Conservation (phyloP, 2,888 invertebrate species). For the Onchidella celtica region DNA sequence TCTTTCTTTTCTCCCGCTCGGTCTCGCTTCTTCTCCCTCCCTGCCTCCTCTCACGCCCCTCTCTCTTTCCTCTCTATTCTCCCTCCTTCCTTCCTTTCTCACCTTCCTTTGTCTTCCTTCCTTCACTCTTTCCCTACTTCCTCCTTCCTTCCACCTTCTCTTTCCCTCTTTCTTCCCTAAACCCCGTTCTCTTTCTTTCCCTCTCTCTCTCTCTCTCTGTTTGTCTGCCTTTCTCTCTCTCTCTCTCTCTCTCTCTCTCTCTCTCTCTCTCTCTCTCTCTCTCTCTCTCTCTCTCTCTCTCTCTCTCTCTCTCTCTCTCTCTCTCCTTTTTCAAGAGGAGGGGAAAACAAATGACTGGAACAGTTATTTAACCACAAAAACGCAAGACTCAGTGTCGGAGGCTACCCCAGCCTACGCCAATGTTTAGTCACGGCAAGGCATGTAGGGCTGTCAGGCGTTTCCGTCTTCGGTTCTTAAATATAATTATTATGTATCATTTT, state of each 20-base stretch:
- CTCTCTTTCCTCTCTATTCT: background rate
- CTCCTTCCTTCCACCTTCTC: background rate
- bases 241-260: background rate
- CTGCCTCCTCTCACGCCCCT: background rate
- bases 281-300: background rate
- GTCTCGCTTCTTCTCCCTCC: background rate
- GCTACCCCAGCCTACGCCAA: too few species aligned
- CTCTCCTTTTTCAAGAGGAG: too few species aligned
- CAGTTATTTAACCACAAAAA: too few species aligned
- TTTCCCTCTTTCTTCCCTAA: background rate
- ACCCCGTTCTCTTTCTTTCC: background rate
- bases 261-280: background rate
- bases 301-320: background rate
- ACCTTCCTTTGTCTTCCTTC: background rate
- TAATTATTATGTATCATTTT: too few species aligned
- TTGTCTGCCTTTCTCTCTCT: background rate
- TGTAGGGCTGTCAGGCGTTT: too few species aligned
- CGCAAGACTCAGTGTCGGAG: too few species aligned
- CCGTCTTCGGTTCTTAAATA: too few species aligned
- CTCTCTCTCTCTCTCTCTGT: too few species aligned
- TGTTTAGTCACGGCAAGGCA: too few species aligned
- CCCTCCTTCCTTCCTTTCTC: background rate
- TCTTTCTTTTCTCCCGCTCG: background rate
- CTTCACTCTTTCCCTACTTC: background rate
- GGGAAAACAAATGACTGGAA: too few species aligned